Evolutionary conservation across 2,113 vertebrate species (phyloP).

Genomic region (Ursus arctos): DNA sequence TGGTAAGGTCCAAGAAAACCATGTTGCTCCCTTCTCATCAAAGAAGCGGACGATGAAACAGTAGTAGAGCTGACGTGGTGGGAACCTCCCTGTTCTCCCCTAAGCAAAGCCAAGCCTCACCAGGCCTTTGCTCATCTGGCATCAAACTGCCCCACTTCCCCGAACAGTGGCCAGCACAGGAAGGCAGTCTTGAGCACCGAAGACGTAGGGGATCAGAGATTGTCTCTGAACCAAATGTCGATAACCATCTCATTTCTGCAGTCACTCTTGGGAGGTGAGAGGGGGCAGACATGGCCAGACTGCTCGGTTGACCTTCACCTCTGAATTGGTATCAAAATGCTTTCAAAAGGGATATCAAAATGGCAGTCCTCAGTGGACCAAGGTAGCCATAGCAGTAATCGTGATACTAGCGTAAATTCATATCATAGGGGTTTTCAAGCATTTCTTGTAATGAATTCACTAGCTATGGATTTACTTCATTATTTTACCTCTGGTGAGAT

Average conservation of each 20-base stretch:
- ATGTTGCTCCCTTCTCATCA: neutral
- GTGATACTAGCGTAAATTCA: neutral
- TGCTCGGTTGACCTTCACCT: neutral
- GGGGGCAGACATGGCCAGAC: neutral
- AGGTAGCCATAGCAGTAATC: neutral
- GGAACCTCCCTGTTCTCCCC: neutral
- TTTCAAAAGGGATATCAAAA: neutral
- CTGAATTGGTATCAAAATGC: neutral
- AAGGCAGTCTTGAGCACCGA: neutral
- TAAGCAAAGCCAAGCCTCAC: neutral
- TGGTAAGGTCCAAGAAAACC: neutral
- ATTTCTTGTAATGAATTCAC: neutral
- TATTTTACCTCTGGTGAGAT: neutral
- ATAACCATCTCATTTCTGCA: neutral
- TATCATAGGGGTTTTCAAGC: neutral
- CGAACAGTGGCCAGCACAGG: neutral
- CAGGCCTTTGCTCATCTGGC: neutral
- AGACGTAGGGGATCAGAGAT: neutral
- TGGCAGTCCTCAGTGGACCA: neutral
- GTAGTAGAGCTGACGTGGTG: neutral
- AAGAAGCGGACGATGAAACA: neutral
- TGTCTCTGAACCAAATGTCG: neutral
- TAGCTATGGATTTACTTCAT: neutral
- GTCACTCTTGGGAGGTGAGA: neutral
- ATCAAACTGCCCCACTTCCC: neutral